Percentiles rank a stretch among this genome's conserved stretches.
Conservation (phyloP, 2,888 invertebrate genomes). For the Chloroclysta siterata region DNA sequence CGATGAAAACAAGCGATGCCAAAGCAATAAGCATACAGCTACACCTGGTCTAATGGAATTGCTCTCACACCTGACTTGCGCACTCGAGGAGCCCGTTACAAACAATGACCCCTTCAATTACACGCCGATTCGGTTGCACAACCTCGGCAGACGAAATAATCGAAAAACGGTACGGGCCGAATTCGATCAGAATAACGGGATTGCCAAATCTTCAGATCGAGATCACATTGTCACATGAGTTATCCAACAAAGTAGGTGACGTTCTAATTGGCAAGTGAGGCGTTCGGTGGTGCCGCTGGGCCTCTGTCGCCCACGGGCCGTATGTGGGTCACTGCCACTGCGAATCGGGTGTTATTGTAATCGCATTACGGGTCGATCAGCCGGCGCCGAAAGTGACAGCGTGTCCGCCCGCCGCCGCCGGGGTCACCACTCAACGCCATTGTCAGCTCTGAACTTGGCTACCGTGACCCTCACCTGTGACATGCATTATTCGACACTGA, state of each 20-base stretch:
- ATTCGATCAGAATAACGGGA: constrained; percentile 52
- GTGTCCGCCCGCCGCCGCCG: constrained; percentile 39
- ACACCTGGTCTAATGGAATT: constrained; percentile 69
- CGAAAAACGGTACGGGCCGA: constrained; percentile 51
- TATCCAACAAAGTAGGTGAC: constrained; percentile 49
- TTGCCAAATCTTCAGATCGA: constrained; percentile 51
- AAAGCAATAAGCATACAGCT: constrained; percentile 36
- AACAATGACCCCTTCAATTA: constrained; percentile 74
- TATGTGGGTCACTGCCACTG: constrained; percentile 72
- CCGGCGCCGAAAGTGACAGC: constrained; percentile 44
- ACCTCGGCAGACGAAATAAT: constrained; percentile 58
- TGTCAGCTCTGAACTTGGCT: constrained; percentile 63
- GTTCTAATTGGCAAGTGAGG: constrained; percentile 57
- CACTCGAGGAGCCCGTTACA: constrained; percentile 68
- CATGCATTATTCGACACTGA: constrained; percentile 41
- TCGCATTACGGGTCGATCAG: constrained; percentile 58
- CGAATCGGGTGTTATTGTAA: constrained; percentile 64
- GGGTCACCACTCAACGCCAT: constrained; percentile 58
- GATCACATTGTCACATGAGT: constrained; percentile 51
- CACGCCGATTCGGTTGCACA: constrained; percentile 64
- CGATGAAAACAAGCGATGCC: constrained; percentile 61
- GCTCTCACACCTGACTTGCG: constrained; percentile 64
- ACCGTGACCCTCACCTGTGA: constrained; percentile 58
- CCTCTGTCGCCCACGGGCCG: constrained; percentile 54
- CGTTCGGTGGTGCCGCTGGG: constrained; percentile 42